Conservation (phyloP, 2,888 invertebrate species). For the Troides helena region DNA sequence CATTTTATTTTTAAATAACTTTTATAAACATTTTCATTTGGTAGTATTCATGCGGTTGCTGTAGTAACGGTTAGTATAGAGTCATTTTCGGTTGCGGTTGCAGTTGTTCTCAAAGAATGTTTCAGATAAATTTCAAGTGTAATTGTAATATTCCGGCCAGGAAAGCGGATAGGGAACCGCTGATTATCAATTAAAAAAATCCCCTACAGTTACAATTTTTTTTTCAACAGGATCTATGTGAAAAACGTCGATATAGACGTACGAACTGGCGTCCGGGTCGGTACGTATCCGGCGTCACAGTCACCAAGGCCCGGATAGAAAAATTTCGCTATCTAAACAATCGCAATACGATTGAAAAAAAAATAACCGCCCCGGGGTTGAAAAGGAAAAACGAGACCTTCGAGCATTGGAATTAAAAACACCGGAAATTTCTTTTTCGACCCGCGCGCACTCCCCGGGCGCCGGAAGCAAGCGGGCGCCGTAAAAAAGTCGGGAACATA, state of each 20-base stretch:
- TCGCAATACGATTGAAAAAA: conserved; percentile 34
- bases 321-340: conserved; percentile 32
- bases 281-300: not conserved
- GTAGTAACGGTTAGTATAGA: too few relatives aligned
- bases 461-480: conserved; percentile 46
- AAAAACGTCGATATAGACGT: not conserved
- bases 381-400: conserved; percentile 30
- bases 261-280: not conserved
- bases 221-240: too few relatives aligned
- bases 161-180: too few relatives aligned
- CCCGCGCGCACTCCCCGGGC: conserved; percentile 47
- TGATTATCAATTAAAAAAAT: too few relatives aligned
- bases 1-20: too few relatives aligned
- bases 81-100: too few relatives aligned
- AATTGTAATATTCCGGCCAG: too few relatives aligned
- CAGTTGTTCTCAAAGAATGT: too few relatives aligned
- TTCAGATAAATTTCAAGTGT: too few relatives aligned
- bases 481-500: conserved; percentile 68
- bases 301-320: conserved; percentile 19
- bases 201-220: too few relatives aligned
- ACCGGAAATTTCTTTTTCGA: conserved; percentile 40
- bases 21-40: too few relatives aligned
- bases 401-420: conserved; percentile 43
- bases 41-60: too few relatives aligned
- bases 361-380: conserved; percentile 28